phyloP scores from a whole-genome alignment of 2,888 invertebrate species.

The Pyrgus malvae region DNA sequence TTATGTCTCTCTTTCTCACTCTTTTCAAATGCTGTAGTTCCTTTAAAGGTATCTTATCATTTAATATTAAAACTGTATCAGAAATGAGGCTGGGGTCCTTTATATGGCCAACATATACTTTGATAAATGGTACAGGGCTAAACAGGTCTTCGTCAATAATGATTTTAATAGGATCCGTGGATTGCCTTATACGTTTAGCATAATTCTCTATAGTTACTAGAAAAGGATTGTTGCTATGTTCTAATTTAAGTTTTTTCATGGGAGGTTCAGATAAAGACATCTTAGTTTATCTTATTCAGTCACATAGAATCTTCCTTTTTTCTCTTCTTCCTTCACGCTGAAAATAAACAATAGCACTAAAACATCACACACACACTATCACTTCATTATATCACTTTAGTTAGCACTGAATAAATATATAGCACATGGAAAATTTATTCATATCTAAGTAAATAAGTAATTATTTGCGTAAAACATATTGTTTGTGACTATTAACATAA shows the following conservation, averaged over 20 bases:
- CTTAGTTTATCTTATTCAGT: neutral
- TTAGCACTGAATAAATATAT: constrained; percentile 2
- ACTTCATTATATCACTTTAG: constrained; percentile 6
- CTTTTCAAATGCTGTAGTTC: constrained; percentile 88
- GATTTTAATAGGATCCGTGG: constrained; percentile 61
- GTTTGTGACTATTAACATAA: neutral
- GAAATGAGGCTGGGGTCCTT: constrained; percentile 84
- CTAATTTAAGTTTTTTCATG: constrained; percentile 48
- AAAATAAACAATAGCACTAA: constrained; percentile 64
- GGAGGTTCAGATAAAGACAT: constrained; percentile 47
- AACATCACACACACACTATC: constrained; percentile 58
- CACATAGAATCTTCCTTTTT: constrained; percentile 26
- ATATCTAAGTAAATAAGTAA: neutral
- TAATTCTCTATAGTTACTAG: constrained; percentile 44
- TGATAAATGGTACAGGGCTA: constrained; percentile 69
- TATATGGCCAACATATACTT: constrained; percentile 84
- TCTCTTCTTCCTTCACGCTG: constrained; percentile 48
- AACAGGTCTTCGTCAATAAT: constrained; percentile 80
- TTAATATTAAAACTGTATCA: constrained; percentile 81
- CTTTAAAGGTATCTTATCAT: constrained; percentile 81
- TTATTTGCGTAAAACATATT: neutral
- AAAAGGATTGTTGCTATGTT: constrained; percentile 16
- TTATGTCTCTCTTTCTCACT: constrained; percentile 82
- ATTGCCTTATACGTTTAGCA: constrained; percentile 44
- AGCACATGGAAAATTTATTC: neutral